Evolutionary conservation across 2,797 vertebrate species (phyloP).

Genomic region (Cichlasoma orientale): DNA sequence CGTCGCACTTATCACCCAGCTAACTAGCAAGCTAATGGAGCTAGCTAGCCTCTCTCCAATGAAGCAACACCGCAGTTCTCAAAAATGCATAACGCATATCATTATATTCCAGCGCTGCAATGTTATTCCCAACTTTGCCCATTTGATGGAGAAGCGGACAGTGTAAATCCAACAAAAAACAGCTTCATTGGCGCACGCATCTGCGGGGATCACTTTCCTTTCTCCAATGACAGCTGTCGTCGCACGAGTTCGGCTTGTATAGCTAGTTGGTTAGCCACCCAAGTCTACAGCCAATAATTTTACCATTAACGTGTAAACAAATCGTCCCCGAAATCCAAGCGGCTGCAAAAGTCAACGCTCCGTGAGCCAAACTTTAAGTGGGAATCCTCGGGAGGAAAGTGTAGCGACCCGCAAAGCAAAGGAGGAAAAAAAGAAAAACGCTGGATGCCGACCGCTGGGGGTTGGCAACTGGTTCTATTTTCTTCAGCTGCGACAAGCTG

Average conservation of each 20-base stretch:
- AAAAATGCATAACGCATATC: slow-evolving; percentile 74
- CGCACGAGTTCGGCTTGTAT: slow-evolving; percentile 77
- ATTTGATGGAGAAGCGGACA: slow-evolving; percentile 72
- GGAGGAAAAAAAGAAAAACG: neutral
- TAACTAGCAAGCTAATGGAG: slow-evolving; percentile 75
- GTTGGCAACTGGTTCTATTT: slow-evolving; percentile 79
- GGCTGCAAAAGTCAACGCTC: slow-evolving; percentile 27
- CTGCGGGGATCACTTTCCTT: slow-evolving; percentile 80
- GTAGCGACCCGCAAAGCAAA: slow-evolving; percentile 33
- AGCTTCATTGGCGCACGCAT: slow-evolving; percentile 63
- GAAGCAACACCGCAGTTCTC: slow-evolving; percentile 78
- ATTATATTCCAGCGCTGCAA: slow-evolving; percentile 71
- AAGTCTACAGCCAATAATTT: slow-evolving; percentile 67
- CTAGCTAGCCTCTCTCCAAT: slow-evolving; percentile 79
- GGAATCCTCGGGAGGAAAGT: slow-evolving; percentile 31
- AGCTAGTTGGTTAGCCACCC: slow-evolving; percentile 80
- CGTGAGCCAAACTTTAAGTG: slow-evolving; percentile 45
- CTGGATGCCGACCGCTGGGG: slow-evolving; percentile 64
- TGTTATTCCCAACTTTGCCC: slow-evolving; percentile 78
- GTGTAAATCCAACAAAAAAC: slow-evolving; percentile 72
- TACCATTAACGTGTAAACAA: slow-evolving; percentile 46
- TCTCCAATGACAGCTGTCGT: slow-evolving; percentile 84
- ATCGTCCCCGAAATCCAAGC: slow-evolving; percentile 40
- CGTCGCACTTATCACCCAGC: slow-evolving; percentile 78
- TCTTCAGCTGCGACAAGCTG: slow-evolving; percentile 80